Evolutionary conservation across 2,797 vertebrate species (phyloP).

Genomic region (Gorsachius magnificus): DNA sequence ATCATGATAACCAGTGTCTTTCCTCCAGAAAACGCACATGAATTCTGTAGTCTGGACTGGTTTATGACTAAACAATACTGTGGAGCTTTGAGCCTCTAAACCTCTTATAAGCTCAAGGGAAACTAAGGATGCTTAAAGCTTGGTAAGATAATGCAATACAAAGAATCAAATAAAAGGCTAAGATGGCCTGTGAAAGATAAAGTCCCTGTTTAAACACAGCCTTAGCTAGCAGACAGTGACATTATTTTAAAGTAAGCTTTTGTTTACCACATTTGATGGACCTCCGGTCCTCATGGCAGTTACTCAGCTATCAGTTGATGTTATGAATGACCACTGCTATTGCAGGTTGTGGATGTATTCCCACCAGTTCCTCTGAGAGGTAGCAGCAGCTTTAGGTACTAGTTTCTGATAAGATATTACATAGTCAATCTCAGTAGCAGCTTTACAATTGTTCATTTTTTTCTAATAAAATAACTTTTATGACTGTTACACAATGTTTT

Average conservation of each 20-base stretch:
- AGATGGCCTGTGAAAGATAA: background rate
- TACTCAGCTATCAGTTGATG: background rate
- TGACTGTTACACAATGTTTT: accelerated
- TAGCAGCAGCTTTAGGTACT: background rate
- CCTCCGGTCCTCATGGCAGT: background rate
- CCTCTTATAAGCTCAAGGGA: background rate
- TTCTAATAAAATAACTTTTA: background rate
- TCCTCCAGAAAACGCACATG: background rate
- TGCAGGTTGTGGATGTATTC: background rate
- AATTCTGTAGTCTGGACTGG: background rate
- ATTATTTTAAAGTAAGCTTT: background rate
- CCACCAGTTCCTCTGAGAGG: background rate
- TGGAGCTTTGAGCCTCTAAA: background rate
- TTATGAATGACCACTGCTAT: background rate
- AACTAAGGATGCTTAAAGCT: background rate
- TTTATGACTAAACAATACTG: background rate
- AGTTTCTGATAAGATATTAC: background rate
- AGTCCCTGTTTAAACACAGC: background rate
- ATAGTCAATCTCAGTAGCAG: background rate
- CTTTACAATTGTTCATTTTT: background rate
- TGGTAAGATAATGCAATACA: background rate
- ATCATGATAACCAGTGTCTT: background rate
- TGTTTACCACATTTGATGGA: background rate
- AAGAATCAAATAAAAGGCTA: background rate
- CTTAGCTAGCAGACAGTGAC: background rate